Evolutionary conservation across 2,888 invertebrate species (phyloP), one percentile per base, ranked within the genome.

Genomic region (Acanthosepion pharaonis): DNA sequence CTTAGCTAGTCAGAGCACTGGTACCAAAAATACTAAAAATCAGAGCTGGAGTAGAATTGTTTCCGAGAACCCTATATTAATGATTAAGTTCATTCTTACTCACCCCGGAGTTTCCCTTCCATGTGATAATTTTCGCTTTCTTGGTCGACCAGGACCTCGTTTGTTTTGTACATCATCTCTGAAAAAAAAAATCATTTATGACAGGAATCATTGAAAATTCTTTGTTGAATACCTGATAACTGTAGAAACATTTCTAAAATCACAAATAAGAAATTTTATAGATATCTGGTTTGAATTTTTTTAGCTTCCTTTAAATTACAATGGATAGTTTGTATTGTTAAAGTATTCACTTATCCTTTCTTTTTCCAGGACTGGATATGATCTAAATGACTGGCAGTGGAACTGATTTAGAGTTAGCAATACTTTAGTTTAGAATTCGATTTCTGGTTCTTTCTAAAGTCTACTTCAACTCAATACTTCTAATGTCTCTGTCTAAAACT

Each of bases 141-240:
- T 96, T 64, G 96, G 96, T 94, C 96, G 93, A 20, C 96, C 96
- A 25, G 96, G 96, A 33, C 96, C 96, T 94, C 96, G 94, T 95
- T 96, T 96, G 11, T 94, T 94, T 78, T 95, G 94, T 20, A 51
- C 78, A 64, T 95, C 95, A 6, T 96, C 95, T 33, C 95, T 94
- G 91, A 48, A 94, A 92, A 78, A n/a, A 93, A 51, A 28, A 5
- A 15, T 59, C 78, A 78, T 78, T 78, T n/a, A 78, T 1, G n/a
- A 11, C 1, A 0, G 11, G n/a, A 33, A 78, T 59, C 78, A n/a
- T n/a, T 78, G 28, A 78, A 78, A 4, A 20, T 59, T 59, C 59
- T 23, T 59, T 23, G 59, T 0, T 23, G 59, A 59, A 20, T 59
- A 59, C 23, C 20, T 55, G 15, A 5, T 59, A 23, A 23, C 59